Evolutionary conservation across 2,888 invertebrate genomes (phyloP).

Genomic region (Leptopilina drosophilae): DNA sequence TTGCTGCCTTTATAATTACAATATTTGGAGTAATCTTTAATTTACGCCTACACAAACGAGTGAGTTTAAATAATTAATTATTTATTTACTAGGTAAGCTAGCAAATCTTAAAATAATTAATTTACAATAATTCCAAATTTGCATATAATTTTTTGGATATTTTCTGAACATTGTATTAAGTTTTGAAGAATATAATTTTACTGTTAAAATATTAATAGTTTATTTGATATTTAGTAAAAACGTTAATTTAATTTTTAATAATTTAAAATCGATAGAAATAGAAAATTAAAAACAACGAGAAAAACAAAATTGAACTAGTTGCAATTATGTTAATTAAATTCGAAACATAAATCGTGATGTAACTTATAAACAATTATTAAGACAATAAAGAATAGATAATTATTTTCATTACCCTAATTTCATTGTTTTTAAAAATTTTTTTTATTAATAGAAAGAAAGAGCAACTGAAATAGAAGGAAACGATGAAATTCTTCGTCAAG

Average conservation of each 20-base stretch:
- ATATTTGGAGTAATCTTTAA: neutral
- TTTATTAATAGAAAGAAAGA: constrained; percentile 12
- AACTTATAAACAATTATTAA: too few relatives aligned
- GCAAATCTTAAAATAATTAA: neutral
- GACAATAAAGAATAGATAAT: too few relatives aligned
- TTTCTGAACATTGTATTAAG: neutral
- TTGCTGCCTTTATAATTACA: neutral
- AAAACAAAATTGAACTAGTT: too few relatives aligned
- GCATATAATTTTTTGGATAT: neutral
- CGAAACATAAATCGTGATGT: too few relatives aligned
- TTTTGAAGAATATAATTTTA: too few relatives aligned
- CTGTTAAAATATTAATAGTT: too few relatives aligned
- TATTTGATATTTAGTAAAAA: too few relatives aligned
- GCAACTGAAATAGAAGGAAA: constrained; percentile 40
- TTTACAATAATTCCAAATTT: neutral
- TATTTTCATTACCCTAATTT: too few relatives aligned
- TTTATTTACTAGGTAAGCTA: neutral
- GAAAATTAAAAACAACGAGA: too few relatives aligned
- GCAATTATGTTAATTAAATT: too few relatives aligned
- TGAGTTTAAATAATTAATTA: neutral
- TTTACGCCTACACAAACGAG: constrained; percentile 7
- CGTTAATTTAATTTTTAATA: too few relatives aligned
- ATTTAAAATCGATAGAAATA: too few relatives aligned
- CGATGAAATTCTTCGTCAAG: constrained; percentile 44
- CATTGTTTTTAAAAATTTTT: neutral